These are phyloP conservation scores for Aproaerema taeniolella DNA, from an alignment of 2,888 invertebrate genomes.

Conservation along the genomic window DNA sequence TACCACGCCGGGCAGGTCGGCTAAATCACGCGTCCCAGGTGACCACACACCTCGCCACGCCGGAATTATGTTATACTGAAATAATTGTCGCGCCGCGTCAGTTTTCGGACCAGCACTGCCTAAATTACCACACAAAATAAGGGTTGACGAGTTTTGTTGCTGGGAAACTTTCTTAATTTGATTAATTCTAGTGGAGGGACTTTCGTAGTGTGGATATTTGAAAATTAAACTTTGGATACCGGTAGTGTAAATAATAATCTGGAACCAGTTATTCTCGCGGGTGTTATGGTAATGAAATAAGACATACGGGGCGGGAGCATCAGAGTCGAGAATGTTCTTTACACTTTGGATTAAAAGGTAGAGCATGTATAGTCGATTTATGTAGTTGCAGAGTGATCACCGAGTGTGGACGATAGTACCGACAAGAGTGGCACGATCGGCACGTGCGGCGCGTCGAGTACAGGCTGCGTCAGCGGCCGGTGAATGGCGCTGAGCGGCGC, in stretches of 20 bases:
- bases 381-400: slow-evolving; percentile 21
- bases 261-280: too few relatives aligned
- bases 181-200: slow-evolving; percentile 50
- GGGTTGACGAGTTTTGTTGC: slow-evolving; percentile 48
- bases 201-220: slow-evolving; percentile 30
- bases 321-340: too few relatives aligned
- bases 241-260: slow-evolving; percentile 16
- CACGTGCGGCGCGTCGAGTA: slow-evolving; percentile 64
- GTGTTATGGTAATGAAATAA: too few relatives aligned
- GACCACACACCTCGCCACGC: slow-evolving; percentile 52
- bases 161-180: slow-evolving; percentile 55
- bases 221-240: slow-evolving; percentile 21
- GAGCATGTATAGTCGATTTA: background rate
- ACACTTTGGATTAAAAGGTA: background rate
- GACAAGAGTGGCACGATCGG: slow-evolving; percentile 60
- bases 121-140: slow-evolving; percentile 55
- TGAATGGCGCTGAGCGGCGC: slow-evolving; percentile 11
- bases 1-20: slow-evolving; percentile 22
- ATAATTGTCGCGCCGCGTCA: slow-evolving; percentile 61
- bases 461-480: slow-evolving; percentile 40
- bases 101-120: slow-evolving; percentile 42
- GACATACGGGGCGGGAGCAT: too few relatives aligned
- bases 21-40: slow-evolving; percentile 56
- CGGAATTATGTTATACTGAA: slow-evolving; percentile 67
- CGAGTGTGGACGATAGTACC: slow-evolving; percentile 50